phyloP scores from a whole-genome alignment of 2,113 vertebrate genomes.

The Sebastes fasciatus region DNA sequence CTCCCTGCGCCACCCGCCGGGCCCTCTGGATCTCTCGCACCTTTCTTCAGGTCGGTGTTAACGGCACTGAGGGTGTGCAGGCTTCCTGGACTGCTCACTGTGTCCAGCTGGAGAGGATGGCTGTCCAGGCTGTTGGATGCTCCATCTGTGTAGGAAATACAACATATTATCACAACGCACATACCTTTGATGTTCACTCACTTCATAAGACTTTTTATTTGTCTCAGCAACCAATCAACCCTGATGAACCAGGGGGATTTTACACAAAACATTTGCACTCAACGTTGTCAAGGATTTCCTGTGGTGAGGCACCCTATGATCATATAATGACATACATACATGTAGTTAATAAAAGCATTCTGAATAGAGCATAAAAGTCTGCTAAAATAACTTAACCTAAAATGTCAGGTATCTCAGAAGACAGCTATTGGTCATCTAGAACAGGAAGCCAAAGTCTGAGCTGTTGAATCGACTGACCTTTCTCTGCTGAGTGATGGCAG shows the following conservation, averaged over 20 bases:
- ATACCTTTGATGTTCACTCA: no score
- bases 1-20: slow-evolving; percentile 69
- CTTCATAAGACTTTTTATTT: background rate
- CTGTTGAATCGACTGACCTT: slow-evolving; percentile 80
- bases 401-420: background rate
- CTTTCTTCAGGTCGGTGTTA: slow-evolving; percentile 82
- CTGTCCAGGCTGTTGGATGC: slow-evolving; percentile 84
- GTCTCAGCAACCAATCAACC: background rate
- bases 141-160: slow-evolving; percentile 70
- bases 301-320: background rate
- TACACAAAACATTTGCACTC: background rate
- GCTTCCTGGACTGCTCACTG: slow-evolving; percentile 72
- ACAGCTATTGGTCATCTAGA: background rate
- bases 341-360: background rate
- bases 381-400: background rate
- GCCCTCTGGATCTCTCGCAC: slow-evolving; percentile 71
- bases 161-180: background rate
- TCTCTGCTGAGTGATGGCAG: slow-evolving; percentile 83
- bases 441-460: background rate
- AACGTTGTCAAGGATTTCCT: background rate
- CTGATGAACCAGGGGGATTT: background rate
- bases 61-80: slow-evolving; percentile 76
- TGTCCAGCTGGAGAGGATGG: slow-evolving; percentile 90
- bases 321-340: background rate
- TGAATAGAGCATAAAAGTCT: background rate